Conservation (phyloP, 2,888 invertebrate genomes). For the Polia nebulosa region DNA sequence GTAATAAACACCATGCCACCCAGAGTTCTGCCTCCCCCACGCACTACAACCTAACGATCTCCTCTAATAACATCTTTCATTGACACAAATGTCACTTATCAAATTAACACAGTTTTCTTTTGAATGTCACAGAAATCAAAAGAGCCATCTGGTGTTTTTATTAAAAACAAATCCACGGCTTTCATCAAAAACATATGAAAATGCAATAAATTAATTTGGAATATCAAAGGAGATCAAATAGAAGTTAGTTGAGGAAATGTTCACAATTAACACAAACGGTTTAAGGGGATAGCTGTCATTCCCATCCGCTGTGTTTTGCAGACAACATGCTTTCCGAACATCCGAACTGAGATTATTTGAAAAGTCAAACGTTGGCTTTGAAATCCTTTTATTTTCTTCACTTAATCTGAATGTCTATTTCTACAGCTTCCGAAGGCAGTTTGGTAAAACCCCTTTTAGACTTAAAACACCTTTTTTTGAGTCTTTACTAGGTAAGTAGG, state of each 20-base stretch:
- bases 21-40: not conserved
- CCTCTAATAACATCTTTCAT: conserved; percentile 39
- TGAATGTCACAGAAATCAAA: conserved; percentile 59
- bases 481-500: too few species aligned
- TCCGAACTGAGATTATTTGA: conserved; percentile 16
- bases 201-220: conserved; percentile 67
- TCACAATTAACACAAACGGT: conserved; percentile 56
- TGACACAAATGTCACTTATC: conserved; percentile 54
- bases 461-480: too few species aligned
- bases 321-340: conserved; percentile 25
- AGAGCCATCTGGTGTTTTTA: conserved; percentile 64
- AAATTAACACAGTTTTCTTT: conserved; percentile 51
- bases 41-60: conserved; percentile 7
- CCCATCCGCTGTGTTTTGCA: conserved; percentile 48
- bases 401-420: not conserved
- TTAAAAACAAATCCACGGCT: conserved; percentile 62
- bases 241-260: conserved; percentile 66
- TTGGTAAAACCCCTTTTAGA: not conserved
- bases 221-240: conserved; percentile 75
- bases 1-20: not conserved
- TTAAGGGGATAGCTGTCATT: conserved; percentile 47
- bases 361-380: not conserved
- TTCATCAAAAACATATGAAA: conserved; percentile 71
- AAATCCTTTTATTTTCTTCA: not conserved
- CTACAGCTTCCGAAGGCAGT: not conserved